Evolutionary conservation across 2,888 invertebrate genomes (phyloP).

Genomic region (Melieria crassipennis): DNA sequence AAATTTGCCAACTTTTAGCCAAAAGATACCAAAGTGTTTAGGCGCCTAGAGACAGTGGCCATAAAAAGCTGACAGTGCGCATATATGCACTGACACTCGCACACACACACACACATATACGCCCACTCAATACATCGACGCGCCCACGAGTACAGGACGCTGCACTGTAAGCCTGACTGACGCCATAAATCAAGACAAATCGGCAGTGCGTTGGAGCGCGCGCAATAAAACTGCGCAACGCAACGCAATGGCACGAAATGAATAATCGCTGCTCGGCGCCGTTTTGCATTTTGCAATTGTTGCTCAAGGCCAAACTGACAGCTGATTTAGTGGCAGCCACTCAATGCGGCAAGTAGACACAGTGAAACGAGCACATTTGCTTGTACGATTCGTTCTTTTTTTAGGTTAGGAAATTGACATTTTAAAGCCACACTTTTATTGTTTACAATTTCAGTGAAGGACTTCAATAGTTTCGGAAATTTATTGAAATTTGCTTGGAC

Average conservation of each 20-base stretch:
- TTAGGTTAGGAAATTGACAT: too few relatives aligned
- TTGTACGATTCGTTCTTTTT: too few relatives aligned
- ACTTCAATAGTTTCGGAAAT: too few relatives aligned
- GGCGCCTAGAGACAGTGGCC: slow-evolving; percentile 3
- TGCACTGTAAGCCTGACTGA: background rate
- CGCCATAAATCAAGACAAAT: slow-evolving; percentile 20
- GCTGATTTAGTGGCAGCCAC: too few relatives aligned
- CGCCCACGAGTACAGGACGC: background rate
- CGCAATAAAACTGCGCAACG: slow-evolving; percentile 12
- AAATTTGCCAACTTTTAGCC: slow-evolving; percentile 2
- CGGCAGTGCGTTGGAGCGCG: slow-evolving; percentile 21
- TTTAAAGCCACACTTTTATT: too few relatives aligned
- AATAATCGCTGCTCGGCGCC: slow-evolving; percentile 2
- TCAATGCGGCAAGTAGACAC: too few relatives aligned
- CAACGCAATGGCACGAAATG: slow-evolving; percentile 8
- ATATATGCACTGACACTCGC: background rate
- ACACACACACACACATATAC: background rate
- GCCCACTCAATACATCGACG: background rate
- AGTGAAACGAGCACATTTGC: too few relatives aligned
- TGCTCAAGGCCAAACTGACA: too few relatives aligned
- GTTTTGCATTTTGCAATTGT: too few relatives aligned
- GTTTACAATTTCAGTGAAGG: too few relatives aligned
- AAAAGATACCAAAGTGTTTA: slow-evolving; percentile 14
- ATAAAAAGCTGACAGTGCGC: slow-evolving; percentile 17
- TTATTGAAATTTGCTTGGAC: too few relatives aligned